A percentile compares a stretch with the other conserved stretches of the same genome.
Conservation (phyloP, 1,140 invertebrate species). For the Pollicipes pollicipes region DNA sequence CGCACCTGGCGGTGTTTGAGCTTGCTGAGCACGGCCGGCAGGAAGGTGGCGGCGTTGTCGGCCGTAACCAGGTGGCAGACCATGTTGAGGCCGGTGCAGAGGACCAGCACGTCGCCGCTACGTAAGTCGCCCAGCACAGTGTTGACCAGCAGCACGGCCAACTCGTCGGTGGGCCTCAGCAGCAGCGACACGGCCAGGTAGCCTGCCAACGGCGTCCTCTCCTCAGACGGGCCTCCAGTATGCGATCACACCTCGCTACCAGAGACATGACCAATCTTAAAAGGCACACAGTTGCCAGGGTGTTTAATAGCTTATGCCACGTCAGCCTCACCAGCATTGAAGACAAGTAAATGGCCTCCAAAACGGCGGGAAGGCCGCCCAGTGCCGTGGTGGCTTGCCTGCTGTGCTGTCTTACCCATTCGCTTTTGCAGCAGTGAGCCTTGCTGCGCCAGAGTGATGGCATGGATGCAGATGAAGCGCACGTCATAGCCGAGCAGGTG, state of each 20-base stretch:
- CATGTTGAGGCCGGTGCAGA: background rate
- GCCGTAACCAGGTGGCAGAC: background rate
- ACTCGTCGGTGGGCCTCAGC: background rate
- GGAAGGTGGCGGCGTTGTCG: background rate
- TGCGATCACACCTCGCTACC: too few species aligned
- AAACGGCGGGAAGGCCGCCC: too few species aligned
- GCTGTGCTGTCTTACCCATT: background rate
- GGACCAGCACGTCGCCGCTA: background rate
- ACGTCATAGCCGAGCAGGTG: background rate
- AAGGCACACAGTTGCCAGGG: too few species aligned
- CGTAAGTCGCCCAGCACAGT: background rate
- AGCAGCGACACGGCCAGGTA: background rate
- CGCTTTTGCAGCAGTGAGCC: background rate
- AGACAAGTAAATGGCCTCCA: too few species aligned
- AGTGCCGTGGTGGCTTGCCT: too few species aligned
- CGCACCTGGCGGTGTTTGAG: background rate
- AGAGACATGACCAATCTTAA: too few species aligned
- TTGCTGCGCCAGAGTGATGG: background rate
- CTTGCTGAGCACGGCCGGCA: background rate
- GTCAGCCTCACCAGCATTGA: too few species aligned
- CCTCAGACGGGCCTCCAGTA: too few species aligned
- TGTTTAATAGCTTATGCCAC: too few species aligned
- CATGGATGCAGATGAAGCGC: background rate
- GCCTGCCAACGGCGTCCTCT: background rate
- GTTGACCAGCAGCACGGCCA: background rate